Conservation (phyloP, 1,140 invertebrate species). For the Charaxes varanes region DNA sequence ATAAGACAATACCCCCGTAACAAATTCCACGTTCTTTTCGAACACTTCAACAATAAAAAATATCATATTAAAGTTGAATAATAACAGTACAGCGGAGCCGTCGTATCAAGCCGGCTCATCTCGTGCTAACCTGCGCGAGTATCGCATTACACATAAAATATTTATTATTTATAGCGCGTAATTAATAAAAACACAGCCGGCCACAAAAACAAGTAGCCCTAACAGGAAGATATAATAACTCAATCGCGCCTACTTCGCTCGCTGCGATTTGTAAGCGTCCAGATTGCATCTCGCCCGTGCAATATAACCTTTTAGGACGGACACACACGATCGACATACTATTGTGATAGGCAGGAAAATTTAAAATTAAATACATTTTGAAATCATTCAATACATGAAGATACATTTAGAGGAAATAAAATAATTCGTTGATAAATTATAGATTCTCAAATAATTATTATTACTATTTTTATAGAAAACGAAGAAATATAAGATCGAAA, state of each 20-base stretch:
- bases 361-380: too few relatives aligned
- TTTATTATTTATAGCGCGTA: slow-evolving; percentile 70
- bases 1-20: slow-evolving; percentile 7
- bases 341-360: too few relatives aligned
- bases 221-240: slow-evolving; percentile 72
- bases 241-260: slow-evolving; percentile 56
- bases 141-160: slow-evolving; percentile 70
- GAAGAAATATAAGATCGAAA: too few relatives aligned
- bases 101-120: slow-evolving; percentile 48
- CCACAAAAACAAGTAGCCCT: slow-evolving; percentile 70
- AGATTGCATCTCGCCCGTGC: slow-evolving; percentile 53
- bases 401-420: too few relatives aligned
- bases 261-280: slow-evolving; percentile 61
- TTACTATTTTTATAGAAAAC: too few relatives aligned
- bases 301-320: slow-evolving; percentile 11
- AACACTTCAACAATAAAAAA: slow-evolving; percentile 33
- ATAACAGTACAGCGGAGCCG: slow-evolving; percentile 43
- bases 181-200: slow-evolving; percentile 70
- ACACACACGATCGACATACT: slow-evolving; percentile 4
- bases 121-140: slow-evolving; percentile 31
- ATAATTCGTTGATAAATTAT: too few relatives aligned
- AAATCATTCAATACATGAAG: too few relatives aligned
- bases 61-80: slow-evolving; percentile 55
- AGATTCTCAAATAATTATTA: too few relatives aligned
- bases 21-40: slow-evolving; percentile 3